phyloP scores from a whole-genome alignment of 2,113 vertebrate genomes.

The Psophia crepitans region DNA sequence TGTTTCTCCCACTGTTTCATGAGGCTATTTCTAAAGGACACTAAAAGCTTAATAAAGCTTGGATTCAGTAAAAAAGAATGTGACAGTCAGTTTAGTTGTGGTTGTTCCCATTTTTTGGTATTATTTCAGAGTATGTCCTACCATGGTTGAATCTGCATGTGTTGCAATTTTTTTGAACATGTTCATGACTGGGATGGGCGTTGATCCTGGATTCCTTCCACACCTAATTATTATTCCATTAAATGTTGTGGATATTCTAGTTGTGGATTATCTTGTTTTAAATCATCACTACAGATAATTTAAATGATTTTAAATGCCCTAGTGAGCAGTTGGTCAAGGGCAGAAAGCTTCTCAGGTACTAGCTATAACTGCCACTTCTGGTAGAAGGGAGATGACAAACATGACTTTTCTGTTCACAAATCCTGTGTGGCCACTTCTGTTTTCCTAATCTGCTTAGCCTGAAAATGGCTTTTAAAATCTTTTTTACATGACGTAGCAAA shows the following conservation, averaged over 20 bases:
- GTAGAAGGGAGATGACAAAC: background rate
- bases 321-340: background rate
- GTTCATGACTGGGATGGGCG: fast-evolving
- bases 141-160: background rate
- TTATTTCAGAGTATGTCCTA: background rate
- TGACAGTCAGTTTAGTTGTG: background rate
- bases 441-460: background rate
- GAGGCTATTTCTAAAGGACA: background rate
- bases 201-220: background rate
- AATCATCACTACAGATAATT: background rate
- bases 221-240: background rate
- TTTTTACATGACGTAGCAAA: background rate
- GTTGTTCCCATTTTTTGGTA: background rate
- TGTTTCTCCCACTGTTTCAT: background rate
- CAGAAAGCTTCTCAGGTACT: background rate
- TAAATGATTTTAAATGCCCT: background rate
- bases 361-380: background rate
- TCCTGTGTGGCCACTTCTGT: background rate
- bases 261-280: background rate
- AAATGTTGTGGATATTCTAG: background rate
- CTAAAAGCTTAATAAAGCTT: background rate
- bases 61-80: background rate
- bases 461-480: background rate
- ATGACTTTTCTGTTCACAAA: background rate
- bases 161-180: background rate